Base-by-base conservation (phyloP, 2,113 vertebrate genomes). In the Hippocampus barbouri region DNA sequence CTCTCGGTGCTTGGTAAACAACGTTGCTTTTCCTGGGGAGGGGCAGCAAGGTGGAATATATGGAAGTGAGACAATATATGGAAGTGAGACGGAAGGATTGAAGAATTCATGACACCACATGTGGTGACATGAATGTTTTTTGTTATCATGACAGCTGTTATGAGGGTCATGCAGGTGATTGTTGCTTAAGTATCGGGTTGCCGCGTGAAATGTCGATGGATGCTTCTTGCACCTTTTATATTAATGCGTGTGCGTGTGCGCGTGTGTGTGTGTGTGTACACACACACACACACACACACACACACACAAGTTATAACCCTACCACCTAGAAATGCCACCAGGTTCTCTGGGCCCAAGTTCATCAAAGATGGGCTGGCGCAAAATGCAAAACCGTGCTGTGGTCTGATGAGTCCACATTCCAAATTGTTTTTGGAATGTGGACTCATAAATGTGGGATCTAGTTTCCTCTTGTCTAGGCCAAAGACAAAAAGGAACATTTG, bases 1-100 rank as follows among this genome's bases (percentile, higher is more conserved):
- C 73, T 34, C 73, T 62, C 76, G 57, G 73, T 51, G 70, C 75
- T 69, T 69, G 53, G 85, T 90, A 89, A 89, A 91, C 88, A 87
- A 77, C 21, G 34, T 53, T 62, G 21, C 72, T 71, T 63, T 66
- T 67, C 49, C 53, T 20, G 27, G 76, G 82, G 86, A 85, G 73
- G 84, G 80, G 76, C 54, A 6, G 65, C 1, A n/a, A 43, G 38
- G 8, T 49, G 74, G 65, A 76, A 60, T 63, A 38, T 43, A 68
- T 38, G 34, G 5, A 38, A 38, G 34, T 38, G 5, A 38, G 34
- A 38, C 34, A 62, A 27, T 73, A 57, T 73, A 63, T 72, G 53
- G 77, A 70, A 76, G 80, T 83, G 61, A 45, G 57, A 74, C 51
- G 45, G 20, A 67, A n/a, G 65, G 23, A 64, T 76, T 66, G 60